These are phyloP conservation scores for Drosophila watanabei DNA, from an alignment of 1,140 invertebrate species.

Conservation along the genomic window DNA sequence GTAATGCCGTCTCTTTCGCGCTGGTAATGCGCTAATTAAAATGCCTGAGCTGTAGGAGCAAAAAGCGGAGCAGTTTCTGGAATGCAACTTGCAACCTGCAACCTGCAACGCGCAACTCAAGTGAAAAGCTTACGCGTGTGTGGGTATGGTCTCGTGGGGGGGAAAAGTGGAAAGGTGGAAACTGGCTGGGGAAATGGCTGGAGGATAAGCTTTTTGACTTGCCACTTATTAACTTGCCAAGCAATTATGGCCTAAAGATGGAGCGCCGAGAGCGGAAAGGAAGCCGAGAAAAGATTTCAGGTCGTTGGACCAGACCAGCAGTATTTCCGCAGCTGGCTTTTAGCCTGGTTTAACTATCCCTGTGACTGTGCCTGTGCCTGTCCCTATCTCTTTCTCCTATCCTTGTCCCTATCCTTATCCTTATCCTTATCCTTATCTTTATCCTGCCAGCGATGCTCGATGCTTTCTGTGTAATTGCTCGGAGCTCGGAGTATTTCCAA, in stretches of 20 bases:
- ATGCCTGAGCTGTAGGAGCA: slow-evolving; percentile 36
- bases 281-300: slow-evolving; percentile 56
- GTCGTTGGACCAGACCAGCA: slow-evolving; percentile 34
- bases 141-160: slow-evolving; percentile 6
- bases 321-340: slow-evolving; percentile 55
- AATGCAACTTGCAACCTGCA: slow-evolving; percentile 27
- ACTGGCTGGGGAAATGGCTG: slow-evolving; percentile 21
- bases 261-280: slow-evolving; percentile 33
- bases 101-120: slow-evolving; percentile 15
- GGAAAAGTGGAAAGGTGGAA: slow-evolving; percentile 19
- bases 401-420: slow-evolving; percentile 2
- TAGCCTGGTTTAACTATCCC: slow-evolving; percentile 59
- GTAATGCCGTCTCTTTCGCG: background rate
- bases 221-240: slow-evolving; percentile 77
- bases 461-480: slow-evolving; percentile 78
- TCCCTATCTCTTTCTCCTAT: no score
- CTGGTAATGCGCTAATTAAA: slow-evolving; percentile 77
- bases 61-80: slow-evolving; percentile 20
- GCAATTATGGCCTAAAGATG: slow-evolving; percentile 68
- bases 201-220: slow-evolving; percentile 66
- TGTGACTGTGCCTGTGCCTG: no score
- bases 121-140: background rate
- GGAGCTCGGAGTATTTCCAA: slow-evolving; percentile 44
- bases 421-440: slow-evolving; percentile 35
- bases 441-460: slow-evolving; percentile 46